Base-by-base conservation (phyloP, 2,888 invertebrate genomes). In the Pecten maximus region DNA sequence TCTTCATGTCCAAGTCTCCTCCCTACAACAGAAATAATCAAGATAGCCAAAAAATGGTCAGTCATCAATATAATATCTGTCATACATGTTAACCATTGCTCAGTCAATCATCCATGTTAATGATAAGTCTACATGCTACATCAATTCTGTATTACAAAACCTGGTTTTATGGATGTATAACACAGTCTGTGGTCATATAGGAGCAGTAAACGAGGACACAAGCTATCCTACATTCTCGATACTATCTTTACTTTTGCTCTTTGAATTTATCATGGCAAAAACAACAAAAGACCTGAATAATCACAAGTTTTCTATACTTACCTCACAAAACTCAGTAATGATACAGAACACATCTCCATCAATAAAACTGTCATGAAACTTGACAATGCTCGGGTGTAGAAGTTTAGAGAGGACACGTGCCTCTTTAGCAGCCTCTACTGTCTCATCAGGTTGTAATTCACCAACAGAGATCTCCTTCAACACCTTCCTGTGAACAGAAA, bases 311-410 rank as follows among this genome's bases (percentile, higher is more conserved):
- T 48, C 60, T 2, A 39, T n/a, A 23, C n/a, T 92, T 92, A 97
- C 96, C 95, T 97, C 97, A 94, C 97, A 97, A 92, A 95, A 97
- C 92, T 97, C 97, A 40, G 97, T 97, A 15, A 97, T 95, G 91
- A 97, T 97, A 92, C 96, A 97, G 93, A 96, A 97, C 92, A 93
- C 96, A 90, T 96, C 96, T 87, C 95, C 95, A 92, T 97, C 96
- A 40, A 96, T 94, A 92, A 97, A 97, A 89, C 96, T 96, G 94
- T 97, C 96, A 92, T 96, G 94, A 91, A 96, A 97, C 90, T 96
- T 96, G 89, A 97, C 96, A 92, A 97, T 97, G 91, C 96, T 95
- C 0, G 96, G 96, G 92, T 96, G 96, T 88, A 96, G 94, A 0
- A 97, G 94, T 90, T 96, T 96, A 4, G 96, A 95, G 40, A 97